These are phyloP conservation scores for Antechinus flavipes DNA, from an alignment of 2,113 vertebrate genomes.

Conservation along the genomic window DNA sequence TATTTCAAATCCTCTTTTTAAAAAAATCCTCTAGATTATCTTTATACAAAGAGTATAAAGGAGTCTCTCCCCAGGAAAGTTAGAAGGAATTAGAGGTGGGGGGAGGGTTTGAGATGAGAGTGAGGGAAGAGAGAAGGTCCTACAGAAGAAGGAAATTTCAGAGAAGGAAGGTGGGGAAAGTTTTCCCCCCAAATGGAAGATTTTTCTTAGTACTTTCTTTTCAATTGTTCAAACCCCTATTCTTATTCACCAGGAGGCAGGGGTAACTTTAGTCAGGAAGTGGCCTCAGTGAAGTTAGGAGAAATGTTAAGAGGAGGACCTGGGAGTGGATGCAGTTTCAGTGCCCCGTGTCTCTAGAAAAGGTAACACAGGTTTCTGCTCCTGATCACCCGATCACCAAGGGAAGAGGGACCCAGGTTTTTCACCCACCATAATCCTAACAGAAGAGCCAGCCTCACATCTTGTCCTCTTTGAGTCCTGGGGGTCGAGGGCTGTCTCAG, in stretches of 20 bases:
- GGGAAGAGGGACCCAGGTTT: neutral
- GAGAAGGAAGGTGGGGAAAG: neutral
- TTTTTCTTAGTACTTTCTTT: constrained; percentile 53
- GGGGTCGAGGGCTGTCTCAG: constrained; percentile 70
- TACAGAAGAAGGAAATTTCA: neutral
- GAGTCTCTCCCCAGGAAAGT: neutral
- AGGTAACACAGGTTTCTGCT: neutral
- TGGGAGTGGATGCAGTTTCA: neutral
- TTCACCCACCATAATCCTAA: constrained; percentile 38
- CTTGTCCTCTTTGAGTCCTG: constrained; percentile 74
- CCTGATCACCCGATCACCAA: constrained; percentile 23
- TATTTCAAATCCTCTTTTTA: neutral
- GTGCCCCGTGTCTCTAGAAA: constrained; percentile 6
- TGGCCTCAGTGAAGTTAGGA: neutral
- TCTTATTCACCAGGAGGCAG: constrained; percentile 42
- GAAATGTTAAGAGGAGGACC: neutral
- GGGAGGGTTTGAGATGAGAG: neutral
- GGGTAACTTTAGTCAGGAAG: neutral
- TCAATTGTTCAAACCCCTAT: constrained; percentile 35
- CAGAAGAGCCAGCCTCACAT: constrained; percentile 74
- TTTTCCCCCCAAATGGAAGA: neutral
- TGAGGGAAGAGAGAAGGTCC: neutral
- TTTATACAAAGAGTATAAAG: neutral
- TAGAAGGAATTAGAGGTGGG: neutral
- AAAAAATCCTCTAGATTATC: neutral